Evolutionary conservation across 2,113 vertebrate genomes (phyloP), one percentile per base, ranked within the genome.

Genomic region (Paratilapia polleni): DNA sequence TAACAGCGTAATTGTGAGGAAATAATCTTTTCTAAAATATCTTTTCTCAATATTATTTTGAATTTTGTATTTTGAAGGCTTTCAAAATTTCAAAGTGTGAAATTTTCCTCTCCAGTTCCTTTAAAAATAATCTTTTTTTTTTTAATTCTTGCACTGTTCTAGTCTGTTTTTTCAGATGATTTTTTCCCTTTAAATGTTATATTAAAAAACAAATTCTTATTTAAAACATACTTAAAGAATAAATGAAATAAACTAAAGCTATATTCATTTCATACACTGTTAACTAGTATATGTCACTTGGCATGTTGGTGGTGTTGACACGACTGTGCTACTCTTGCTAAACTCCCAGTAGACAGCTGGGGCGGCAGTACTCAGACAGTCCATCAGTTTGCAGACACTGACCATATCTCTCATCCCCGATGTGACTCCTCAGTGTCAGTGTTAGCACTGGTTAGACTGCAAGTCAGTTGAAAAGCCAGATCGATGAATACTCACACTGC

Each of bases 381-480:
- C 85, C 87, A 87, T 88, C 87, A 88, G 68, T 63, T 76, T 80
- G 74, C 19, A 8, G 73, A 85, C 87, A 81, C 60, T 78, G 82
- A 77, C 64, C 85, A 82, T 70, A 80, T 92, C 90, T 82, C 81
- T 80, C 28, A 54, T 34, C 59, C 57, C 77, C 56, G 60, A 22
- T 58, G 59, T 80, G 85, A 77, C 60, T 60, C 80, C 13, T 87
- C 63, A 43, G 24, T 87, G 88, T 88, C 89, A 88, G 41, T 47
- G 63, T 58, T 62, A n/a, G 56, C 75, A 84, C 66, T 7, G 73
- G 81, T 81, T 82, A 74, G 80, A 66, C 78, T 74, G 15, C 5
- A 1, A 68, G 80, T 80, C 83, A 28, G 47, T 80, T 58, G 66
- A 49, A 89, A 87, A 87, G 54, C 75, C 57, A 1, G 77, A 91